These are phyloP conservation scores for Mycalesis mineus DNA, from an alignment of 2,888 invertebrate genomes.

Conservation along the genomic window DNA sequence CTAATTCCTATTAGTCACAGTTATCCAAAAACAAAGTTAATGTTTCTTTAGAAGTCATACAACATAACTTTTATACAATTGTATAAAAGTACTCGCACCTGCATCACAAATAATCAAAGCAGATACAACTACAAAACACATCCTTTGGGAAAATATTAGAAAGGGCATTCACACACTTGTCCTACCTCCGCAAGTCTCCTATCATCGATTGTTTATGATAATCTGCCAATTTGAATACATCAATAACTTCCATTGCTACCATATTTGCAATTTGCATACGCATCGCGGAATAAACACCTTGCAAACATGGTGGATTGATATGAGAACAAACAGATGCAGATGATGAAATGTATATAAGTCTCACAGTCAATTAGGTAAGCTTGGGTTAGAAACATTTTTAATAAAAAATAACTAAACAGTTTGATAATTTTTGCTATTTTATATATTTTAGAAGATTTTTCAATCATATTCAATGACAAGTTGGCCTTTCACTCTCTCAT, in stretches of 20 bases:
- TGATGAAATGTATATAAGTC: constrained; percentile 4
- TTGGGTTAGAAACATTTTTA: constrained; percentile 50
- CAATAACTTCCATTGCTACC: constrained; percentile 27
- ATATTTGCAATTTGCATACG: constrained; percentile 34
- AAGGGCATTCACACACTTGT: constrained; percentile 34
- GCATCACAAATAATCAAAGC: not conserved
- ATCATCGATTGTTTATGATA: constrained; percentile 25
- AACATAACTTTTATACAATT: no score
- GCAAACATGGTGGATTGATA: not conserved
- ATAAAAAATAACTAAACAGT: constrained; percentile 45
- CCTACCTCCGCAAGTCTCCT: constrained; percentile 24
- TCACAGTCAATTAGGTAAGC: constrained; percentile 57
- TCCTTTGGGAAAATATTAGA: constrained; percentile 31
- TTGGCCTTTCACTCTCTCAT: no score
- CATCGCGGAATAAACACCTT: constrained; percentile 5
- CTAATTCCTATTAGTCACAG: no score
- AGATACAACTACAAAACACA: not conserved
- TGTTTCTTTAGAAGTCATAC: no score
- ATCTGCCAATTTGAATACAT: constrained; percentile 35
- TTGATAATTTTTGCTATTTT: no score
- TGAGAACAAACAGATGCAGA: not conserved
- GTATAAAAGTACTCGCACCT: not conserved
- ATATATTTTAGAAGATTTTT: no score
- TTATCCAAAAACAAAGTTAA: no score
- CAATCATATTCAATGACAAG: no score